A percentile compares a stretch with the other conserved stretches of the same genome.
These are phyloP conservation scores for Diorhabda elongata DNA, from an alignment of 1,140 invertebrate genomes.

Conservation along the genomic window DNA sequence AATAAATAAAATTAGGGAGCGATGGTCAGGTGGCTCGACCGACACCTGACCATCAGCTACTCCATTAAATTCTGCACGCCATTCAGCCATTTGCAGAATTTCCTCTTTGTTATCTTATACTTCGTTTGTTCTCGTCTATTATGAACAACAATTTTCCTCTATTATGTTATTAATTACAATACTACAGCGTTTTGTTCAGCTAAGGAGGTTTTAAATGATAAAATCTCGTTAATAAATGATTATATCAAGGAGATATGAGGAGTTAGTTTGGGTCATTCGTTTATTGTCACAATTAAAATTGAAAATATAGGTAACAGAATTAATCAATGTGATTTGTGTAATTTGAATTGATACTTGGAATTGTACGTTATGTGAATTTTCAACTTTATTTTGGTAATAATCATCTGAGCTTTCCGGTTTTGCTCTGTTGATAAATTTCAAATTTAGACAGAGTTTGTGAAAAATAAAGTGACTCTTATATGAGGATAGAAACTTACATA, in stretches of 20 bases:
- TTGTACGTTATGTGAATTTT: too few species aligned
- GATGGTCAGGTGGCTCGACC: constrained; percentile 5
- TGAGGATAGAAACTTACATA: too few species aligned
- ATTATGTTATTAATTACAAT: constrained; percentile 10
- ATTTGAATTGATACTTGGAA: too few species aligned
- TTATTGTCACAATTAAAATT: too few species aligned
- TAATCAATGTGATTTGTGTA: too few species aligned
- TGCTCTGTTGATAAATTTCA: too few species aligned
- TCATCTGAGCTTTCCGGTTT: too few species aligned
- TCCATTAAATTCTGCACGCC: constrained; percentile 7
- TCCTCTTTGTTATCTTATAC: constrained; percentile 2
- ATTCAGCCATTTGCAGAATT: constrained; percentile 1
- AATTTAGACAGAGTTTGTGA: too few species aligned
- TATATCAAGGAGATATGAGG: not conserved
- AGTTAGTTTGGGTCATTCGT: not conserved
- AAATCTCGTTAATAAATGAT: constrained; percentile 18
- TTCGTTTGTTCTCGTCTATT: constrained; percentile 5
- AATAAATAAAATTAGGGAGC: not conserved
- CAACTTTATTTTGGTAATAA: too few species aligned
- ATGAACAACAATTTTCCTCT: constrained; percentile 10
- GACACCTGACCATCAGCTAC: constrained; percentile 2
- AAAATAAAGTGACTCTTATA: too few species aligned
- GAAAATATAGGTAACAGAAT: too few species aligned
- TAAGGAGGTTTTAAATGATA: not conserved
- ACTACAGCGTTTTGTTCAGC: not conserved